These are phyloP conservation scores for Syrrhaptes paradoxus DNA, from an alignment of 2,113 vertebrate species.

Conservation along the genomic window DNA sequence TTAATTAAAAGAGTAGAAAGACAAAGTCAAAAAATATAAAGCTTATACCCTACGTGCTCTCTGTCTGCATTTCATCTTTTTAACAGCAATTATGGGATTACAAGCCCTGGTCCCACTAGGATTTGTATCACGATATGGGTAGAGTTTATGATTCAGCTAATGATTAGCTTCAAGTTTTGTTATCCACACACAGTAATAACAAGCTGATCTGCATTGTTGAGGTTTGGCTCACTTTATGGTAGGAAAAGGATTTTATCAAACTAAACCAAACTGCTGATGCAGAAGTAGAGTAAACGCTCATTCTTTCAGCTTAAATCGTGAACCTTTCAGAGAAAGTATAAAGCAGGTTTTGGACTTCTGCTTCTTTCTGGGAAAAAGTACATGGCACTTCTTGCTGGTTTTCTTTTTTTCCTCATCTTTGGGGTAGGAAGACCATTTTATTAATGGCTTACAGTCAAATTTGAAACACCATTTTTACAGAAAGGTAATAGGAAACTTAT, in stretches of 20 bases:
- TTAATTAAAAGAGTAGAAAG: background rate
- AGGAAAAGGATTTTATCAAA: background rate
- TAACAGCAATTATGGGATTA: background rate
- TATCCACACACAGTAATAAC: background rate
- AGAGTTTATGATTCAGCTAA: background rate
- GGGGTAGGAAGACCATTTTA: background rate
- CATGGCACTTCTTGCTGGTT: background rate
- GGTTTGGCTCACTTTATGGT: background rate
- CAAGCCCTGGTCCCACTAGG: background rate
- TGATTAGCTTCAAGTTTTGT: background rate
- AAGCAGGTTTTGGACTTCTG: background rate
- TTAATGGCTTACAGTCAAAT: background rate
- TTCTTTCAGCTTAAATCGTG: background rate
- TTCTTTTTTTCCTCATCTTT: background rate
- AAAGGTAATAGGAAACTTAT: background rate
- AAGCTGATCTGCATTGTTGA: background rate
- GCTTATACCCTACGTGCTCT: background rate
- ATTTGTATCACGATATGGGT: background rate
- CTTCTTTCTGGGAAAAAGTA: background rate
- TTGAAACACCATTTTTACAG: background rate
- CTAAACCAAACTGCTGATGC: background rate
- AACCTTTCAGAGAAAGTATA: background rate
- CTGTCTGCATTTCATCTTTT: background rate
- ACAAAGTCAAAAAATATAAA: background rate
- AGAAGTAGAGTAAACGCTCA: background rate